Evolutionary conservation across 2,113 vertebrate genomes (phyloP), one percentile per base, ranked within the genome.

Genomic region (Brachypteracias leptosomus): DNA sequence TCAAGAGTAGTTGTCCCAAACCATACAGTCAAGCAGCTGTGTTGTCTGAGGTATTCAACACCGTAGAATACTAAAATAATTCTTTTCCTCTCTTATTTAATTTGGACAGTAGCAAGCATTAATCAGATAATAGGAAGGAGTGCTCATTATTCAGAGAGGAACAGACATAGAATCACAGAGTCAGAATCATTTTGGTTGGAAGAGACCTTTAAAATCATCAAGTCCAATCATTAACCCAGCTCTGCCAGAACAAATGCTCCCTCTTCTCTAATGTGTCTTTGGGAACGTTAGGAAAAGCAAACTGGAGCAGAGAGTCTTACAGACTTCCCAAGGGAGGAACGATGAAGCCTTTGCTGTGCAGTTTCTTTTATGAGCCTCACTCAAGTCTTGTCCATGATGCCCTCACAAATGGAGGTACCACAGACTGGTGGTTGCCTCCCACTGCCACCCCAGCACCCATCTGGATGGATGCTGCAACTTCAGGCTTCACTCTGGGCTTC

Each of bases 251-350:
- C 22, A 92, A 96, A 95, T 8, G 13, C 44, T 95, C 31, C 57
- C 62, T 85, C 62, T 82, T 71, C 35, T 89, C 61, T 72, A 72
- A 68, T 13, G 13, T 49, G 62, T 77, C 62, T 82, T 79, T 76
- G 87, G 86, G 81, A 96, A 76, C 10, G n/a, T n/a, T n/a, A n/a
- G n/a, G n/a, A 89, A 89, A 62, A 76, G 36, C 38, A 89, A 88
- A 92, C 8, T 28, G 80, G 46, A 81, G 46, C 76, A 71, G 54
- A 55, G 61, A 40, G 29, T 26, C 71, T 47, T 54, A 70, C 2
- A 47, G 38, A 6, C 62, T 79, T 61, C 51, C 36, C 15, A 33
- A 68, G n/a, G 40, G 13, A 91, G 47, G n/a, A 80, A 55, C 0
- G 5, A 54, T 14, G 51, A 36, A 62, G 31, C 16, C 29, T 82